Conservation (phyloP, 2,113 vertebrate species). For the Ibidorhyncha struthersii region DNA sequence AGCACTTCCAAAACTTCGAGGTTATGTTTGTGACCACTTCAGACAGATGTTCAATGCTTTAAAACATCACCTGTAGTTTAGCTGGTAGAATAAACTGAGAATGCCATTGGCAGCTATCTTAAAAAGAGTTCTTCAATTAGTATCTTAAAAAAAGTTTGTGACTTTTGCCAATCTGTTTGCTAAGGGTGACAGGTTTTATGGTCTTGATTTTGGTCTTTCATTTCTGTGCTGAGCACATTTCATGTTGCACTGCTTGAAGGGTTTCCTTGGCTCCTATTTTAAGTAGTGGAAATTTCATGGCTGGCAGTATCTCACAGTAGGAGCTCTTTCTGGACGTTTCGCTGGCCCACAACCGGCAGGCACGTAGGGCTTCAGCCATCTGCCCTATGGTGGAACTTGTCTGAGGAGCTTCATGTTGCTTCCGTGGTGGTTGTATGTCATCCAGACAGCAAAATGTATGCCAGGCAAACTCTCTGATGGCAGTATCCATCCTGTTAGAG, state of each 20-base stretch:
- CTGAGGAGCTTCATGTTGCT: background rate
- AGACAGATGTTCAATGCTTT: background rate
- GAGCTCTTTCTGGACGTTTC: background rate
- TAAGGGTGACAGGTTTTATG: background rate
- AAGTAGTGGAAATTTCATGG: background rate
- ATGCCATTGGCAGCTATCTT: background rate
- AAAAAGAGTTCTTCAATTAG: background rate
- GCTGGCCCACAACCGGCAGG: background rate
- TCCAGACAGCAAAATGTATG: background rate
- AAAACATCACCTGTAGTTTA: background rate
- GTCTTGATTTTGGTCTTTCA: background rate
- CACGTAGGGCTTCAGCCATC: background rate
- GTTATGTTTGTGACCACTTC: background rate
- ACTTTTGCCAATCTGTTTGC: background rate
- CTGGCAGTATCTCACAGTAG: background rate
- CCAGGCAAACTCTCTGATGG: background rate
- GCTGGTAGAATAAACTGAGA: background rate
- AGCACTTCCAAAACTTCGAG: accelerated
- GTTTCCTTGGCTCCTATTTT: background rate
- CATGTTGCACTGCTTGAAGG: background rate
- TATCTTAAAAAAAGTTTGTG: background rate
- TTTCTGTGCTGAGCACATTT: background rate
- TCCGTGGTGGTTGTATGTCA: background rate
- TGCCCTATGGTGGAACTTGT: background rate
- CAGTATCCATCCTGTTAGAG: background rate